These are phyloP conservation scores for Eupithecia abbreviata DNA, from an alignment of 2,888 invertebrate species.

Conservation along the genomic window DNA sequence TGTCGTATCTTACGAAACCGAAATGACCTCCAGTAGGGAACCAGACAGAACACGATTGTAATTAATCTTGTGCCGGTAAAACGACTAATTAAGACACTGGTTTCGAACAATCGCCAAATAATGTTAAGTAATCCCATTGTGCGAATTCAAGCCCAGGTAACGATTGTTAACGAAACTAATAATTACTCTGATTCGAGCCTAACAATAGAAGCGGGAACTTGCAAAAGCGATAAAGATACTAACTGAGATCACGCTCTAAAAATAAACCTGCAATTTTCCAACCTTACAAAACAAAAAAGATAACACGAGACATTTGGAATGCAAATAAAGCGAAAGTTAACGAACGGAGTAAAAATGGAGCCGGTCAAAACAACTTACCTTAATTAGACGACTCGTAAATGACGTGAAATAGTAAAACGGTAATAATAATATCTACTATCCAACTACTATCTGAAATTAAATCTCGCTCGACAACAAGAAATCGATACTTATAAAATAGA, in stretches of 20 bases:
- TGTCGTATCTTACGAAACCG: slow-evolving; percentile 26
- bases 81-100: slow-evolving; percentile 36
- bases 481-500: not conserved
- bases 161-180: slow-evolving; percentile 62
- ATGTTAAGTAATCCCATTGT: slow-evolving; percentile 55
- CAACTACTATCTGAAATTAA: slow-evolving; percentile 18
- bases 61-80: slow-evolving; percentile 33
- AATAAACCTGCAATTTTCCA: slow-evolving; percentile 42
- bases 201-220: slow-evolving; percentile 51
- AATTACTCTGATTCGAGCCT: slow-evolving; percentile 54
- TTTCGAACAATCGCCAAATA: slow-evolving; percentile 44
- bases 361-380: slow-evolving; percentile 35
- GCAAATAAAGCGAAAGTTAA: slow-evolving; percentile 48
- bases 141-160: slow-evolving; percentile 45
- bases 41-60: slow-evolving; percentile 21
- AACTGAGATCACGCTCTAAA: slow-evolving; percentile 44
- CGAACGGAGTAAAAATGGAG: slow-evolving; percentile 35
- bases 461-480: slow-evolving; percentile 8
- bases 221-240: slow-evolving; percentile 37
- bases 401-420: slow-evolving; percentile 24
- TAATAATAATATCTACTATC: slow-evolving; percentile 5
- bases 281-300: slow-evolving; percentile 37
- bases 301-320: slow-evolving; percentile 42
- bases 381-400: slow-evolving; percentile 30
- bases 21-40: slow-evolving; percentile 26